A percentile compares a stretch with the other conserved stretches of the same genome.
Evolutionary conservation across 2,888 invertebrate species (phyloP).

Genomic region (Dryobota labecula): DNA sequence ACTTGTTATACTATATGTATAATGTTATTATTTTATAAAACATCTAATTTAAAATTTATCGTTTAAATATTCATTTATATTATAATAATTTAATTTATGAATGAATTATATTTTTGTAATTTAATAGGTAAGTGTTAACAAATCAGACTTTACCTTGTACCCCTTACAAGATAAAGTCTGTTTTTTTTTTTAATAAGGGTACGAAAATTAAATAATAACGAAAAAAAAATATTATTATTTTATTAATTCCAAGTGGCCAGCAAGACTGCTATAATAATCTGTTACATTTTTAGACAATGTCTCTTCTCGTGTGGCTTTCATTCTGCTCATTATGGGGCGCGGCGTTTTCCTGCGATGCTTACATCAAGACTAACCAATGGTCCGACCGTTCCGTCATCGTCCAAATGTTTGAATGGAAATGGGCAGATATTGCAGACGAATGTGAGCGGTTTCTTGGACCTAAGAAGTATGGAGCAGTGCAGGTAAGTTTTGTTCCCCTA

Average conservation of each 20-base stretch:
- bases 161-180: too few relatives aligned
- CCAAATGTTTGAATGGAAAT: conserved; percentile 96
- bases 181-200: too few relatives aligned
- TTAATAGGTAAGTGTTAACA: too few relatives aligned
- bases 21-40: too few relatives aligned
- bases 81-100: too few relatives aligned
- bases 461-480: conserved; percentile 94
- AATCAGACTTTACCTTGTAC: too few relatives aligned
- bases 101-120: too few relatives aligned
- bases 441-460: conserved; percentile 94
- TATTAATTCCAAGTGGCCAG: too few relatives aligned
- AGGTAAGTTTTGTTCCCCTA: conserved; percentile 82
- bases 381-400: conserved; percentile 92
- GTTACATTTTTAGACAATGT: conserved; percentile 44
- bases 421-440: conserved; percentile 94
- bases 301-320: conserved; percentile 16
- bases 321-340: conserved; percentile 31
- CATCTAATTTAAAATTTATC: too few relatives aligned
- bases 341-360: conserved; percentile 18
- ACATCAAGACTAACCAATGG: conserved; percentile 82
- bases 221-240: neutral
- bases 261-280: neutral
- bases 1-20: too few relatives aligned
- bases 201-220: neutral
- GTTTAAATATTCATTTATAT: too few relatives aligned